A percentile compares a stretch with the other conserved stretches of the same genome.
Conservation (phyloP, 2,888 invertebrate genomes). For the Diloba caeruleocephala region DNA sequence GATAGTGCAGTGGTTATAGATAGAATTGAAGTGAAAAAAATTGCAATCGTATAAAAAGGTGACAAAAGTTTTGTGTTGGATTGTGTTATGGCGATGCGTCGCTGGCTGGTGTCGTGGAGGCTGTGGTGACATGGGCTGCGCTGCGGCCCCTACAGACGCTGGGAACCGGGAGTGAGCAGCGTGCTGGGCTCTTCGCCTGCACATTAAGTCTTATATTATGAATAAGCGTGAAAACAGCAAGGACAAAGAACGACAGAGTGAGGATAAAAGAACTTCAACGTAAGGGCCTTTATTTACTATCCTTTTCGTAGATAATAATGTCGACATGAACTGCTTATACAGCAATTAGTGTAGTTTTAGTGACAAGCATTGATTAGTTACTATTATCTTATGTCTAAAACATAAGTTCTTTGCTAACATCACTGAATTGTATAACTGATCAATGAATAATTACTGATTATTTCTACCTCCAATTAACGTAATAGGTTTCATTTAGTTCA, state of each 20-base stretch:
- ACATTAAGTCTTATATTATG: slow-evolving; percentile 84
- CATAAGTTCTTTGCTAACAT: too few relatives aligned
- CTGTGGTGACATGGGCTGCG: slow-evolving; percentile 87
- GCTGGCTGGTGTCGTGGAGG: slow-evolving; percentile 68
- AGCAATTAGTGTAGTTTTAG: too few relatives aligned
- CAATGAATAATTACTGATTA: too few relatives aligned
- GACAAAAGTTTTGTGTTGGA: slow-evolving; percentile 66
- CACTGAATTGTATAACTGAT: too few relatives aligned
- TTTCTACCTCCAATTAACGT: too few relatives aligned
- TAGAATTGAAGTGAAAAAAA: slow-evolving; percentile 73
- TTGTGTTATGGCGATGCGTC: slow-evolving; percentile 79
- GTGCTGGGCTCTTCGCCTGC: slow-evolving; percentile 85
- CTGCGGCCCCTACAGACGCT: slow-evolving; percentile 77
- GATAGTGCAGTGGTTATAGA: slow-evolving; percentile 81
- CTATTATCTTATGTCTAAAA: too few relatives aligned
- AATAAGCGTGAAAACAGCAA: slow-evolving; percentile 87
- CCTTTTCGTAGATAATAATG: neutral
- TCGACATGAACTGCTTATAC: too few relatives aligned
- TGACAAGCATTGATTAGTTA: too few relatives aligned
- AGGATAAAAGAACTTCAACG: slow-evolving; percentile 85
- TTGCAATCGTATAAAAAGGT: slow-evolving; percentile 72
- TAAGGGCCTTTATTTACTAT: slow-evolving; percentile 64
- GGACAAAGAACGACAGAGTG: slow-evolving; percentile 88
- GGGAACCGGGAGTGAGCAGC: slow-evolving; percentile 84
- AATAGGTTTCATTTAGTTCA: too few relatives aligned